Percentiles rank a stretch among this genome's conserved stretches.
phyloP scores from a whole-genome alignment of 2,797 vertebrate genomes.

The Momotus momota region DNA sequence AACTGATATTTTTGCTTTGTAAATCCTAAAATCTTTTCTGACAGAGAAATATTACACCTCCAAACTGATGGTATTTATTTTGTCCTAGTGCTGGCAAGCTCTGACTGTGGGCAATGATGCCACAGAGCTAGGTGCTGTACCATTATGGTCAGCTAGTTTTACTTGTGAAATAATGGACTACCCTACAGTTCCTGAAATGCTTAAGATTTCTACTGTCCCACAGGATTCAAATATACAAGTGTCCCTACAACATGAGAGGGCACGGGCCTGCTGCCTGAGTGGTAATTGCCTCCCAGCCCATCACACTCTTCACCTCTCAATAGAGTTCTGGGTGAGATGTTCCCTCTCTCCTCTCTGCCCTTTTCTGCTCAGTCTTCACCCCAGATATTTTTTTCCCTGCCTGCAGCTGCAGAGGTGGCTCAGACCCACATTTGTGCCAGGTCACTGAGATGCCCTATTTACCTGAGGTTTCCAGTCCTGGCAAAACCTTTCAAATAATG shows the following conservation, averaged over 20 bases:
- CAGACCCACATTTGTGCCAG: not conserved
- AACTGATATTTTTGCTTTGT: not conserved
- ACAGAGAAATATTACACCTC: not conserved
- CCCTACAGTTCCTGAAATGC: not conserved
- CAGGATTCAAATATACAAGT: not conserved
- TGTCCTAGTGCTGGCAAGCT: not conserved
- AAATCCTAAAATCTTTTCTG: not conserved
- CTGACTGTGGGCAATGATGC: not conserved
- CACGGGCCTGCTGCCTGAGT: not conserved
- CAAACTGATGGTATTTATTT: not conserved
- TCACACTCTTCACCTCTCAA: not conserved
- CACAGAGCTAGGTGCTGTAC: not conserved
- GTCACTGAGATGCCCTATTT: not conserved
- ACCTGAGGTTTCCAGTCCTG: not conserved
- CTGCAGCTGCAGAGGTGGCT: not conserved
- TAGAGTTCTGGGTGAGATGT: not conserved
- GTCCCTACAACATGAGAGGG: not conserved
- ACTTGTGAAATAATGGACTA: not conserved
- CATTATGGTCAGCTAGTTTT: not conserved
- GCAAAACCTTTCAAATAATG: not conserved
- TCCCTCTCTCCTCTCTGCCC: not conserved
- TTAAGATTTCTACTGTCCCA: not conserved
- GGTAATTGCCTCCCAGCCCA: not conserved
- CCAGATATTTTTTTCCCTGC: not conserved
- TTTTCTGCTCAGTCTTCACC: not conserved